These are phyloP conservation scores for Amphilophus citrinellus DNA, from an alignment of 2,113 vertebrate genomes.

Conservation along the genomic window DNA sequence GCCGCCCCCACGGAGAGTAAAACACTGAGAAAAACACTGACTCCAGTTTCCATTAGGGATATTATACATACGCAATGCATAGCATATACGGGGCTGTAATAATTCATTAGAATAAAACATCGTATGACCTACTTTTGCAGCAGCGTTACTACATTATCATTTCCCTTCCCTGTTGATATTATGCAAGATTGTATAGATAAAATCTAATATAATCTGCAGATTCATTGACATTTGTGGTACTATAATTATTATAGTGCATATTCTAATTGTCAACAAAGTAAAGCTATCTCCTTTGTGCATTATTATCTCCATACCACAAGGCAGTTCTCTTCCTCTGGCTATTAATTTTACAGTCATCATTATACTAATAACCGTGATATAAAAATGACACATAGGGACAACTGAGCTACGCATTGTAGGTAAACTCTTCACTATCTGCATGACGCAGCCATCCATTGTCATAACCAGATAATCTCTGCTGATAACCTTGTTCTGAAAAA, in stretches of 20 bases:
- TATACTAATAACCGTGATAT: not conserved
- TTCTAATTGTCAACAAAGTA: not conserved
- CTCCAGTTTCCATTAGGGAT: conserved; percentile 5
- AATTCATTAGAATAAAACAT: conserved; percentile 42
- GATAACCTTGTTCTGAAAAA: conserved; percentile 67
- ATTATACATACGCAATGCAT: conserved; percentile 7
- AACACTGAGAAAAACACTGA: not conserved
- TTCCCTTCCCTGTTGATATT: conserved; percentile 38
- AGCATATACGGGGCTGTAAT: conserved; percentile 29
- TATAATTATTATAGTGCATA: not conserved
- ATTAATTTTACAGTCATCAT: not conserved
- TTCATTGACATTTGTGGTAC: not conserved
- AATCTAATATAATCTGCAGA: not conserved
- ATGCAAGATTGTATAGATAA: not conserved
- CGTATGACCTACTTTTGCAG: conserved; percentile 52
- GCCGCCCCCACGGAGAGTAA: not conserved
- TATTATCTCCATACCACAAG: not conserved
- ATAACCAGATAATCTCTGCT: conserved; percentile 60
- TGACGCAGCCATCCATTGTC: conserved; percentile 43
- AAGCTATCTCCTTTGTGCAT: not conserved
- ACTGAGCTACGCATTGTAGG: not conserved
- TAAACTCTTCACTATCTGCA: conserved; percentile 7
- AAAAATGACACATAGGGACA: not conserved
- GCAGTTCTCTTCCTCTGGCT: not conserved
- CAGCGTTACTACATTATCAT: conserved; percentile 33